Base-by-base conservation (phyloP, 1,140 invertebrate species). In the Phortica variegata region DNA sequence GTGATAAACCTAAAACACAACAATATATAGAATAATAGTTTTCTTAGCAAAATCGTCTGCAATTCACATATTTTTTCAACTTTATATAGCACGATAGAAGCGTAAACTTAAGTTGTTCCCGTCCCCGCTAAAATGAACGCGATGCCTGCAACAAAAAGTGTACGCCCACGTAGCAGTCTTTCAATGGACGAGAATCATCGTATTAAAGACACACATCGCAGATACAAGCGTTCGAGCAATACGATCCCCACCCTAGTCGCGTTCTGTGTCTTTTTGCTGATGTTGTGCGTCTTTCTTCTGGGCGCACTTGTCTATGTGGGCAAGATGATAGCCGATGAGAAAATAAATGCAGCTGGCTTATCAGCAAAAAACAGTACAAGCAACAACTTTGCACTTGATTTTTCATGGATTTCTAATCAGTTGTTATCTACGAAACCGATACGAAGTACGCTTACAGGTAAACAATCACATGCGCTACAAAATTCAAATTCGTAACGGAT, bases 251-350 rank as follows among this genome's bases (percentile, higher is more conserved):
- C 72, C 4, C 53, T 80, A 2, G 54, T 75, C n/a, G 78, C 77
- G 29, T 79, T 78, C 49, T 79, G 79, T 56, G 52, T 79, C 19
- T 79, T 80, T 46, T 60, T 79, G 19, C 52, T 77, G 13, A 73
- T 80, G 18, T 49, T 80, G 2, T 79, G 78, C 52, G 66, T 56
- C 38, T 79, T 78, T 56, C 60, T 80, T 21, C 50, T 80, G 36
- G 71, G 77, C 2, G 77, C 77, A 10, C 54, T 80, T 12, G 76
- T 80, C 13, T 76, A 80, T 49, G 75, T 80, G 29, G 78, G 79
- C 16, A 76, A 75, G 56, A 77, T 77, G 51, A 71, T 71, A 37
- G 66, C 65, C 26, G 66, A 70, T 3, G 65, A 70, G 37, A 62
- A 10, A 20, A 6, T 8, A 40, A 36, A 36, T 36, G 12, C 15